These are phyloP conservation scores for Arctocebus calabarensis DNA, from an alignment of 2,797 vertebrate genomes.

Conservation along the genomic window DNA sequence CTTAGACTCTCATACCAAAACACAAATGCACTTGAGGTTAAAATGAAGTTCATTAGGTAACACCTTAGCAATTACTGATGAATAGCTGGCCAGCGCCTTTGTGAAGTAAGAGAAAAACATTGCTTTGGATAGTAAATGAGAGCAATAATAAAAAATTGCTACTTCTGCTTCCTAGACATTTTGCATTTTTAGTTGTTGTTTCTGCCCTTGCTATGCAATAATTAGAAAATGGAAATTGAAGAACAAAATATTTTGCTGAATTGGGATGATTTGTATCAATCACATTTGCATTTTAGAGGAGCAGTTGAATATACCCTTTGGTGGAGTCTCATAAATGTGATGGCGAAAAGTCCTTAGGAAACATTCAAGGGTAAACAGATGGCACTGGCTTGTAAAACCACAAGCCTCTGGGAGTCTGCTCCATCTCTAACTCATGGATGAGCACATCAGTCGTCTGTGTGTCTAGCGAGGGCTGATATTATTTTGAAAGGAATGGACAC, in stretches of 20 bases:
- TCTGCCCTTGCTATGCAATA: neutral
- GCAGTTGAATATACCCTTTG: conserved; percentile 1
- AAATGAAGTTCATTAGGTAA: neutral
- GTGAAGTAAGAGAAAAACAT: neutral
- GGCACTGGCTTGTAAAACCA: conserved; percentile 29
- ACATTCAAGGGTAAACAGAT: conserved; percentile 19
- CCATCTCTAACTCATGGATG: neutral
- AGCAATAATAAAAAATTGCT: neutral
- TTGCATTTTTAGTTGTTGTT: neutral
- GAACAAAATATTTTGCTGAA: conserved; percentile 41
- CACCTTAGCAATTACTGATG: neutral
- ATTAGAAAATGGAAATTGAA: conserved; percentile 45
- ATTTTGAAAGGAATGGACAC: neutral
- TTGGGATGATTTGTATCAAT: neutral
- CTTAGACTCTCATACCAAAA: neutral
- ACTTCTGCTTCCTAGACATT: neutral
- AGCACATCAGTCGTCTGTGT: neutral
- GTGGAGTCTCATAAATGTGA: conserved; percentile 43
- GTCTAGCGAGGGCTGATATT: neutral
- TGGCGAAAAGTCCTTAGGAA: conserved; percentile 35
- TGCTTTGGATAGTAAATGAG: neutral
- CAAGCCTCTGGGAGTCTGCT: neutral
- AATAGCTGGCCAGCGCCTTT: neutral
- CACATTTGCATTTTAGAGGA: conserved; percentile 16
- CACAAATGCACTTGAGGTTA: neutral